Evolutionary conservation across 2,888 invertebrate species (phyloP), one percentile per base, ranked within the genome.

Genomic region (Cryptus viduatorius): DNA sequence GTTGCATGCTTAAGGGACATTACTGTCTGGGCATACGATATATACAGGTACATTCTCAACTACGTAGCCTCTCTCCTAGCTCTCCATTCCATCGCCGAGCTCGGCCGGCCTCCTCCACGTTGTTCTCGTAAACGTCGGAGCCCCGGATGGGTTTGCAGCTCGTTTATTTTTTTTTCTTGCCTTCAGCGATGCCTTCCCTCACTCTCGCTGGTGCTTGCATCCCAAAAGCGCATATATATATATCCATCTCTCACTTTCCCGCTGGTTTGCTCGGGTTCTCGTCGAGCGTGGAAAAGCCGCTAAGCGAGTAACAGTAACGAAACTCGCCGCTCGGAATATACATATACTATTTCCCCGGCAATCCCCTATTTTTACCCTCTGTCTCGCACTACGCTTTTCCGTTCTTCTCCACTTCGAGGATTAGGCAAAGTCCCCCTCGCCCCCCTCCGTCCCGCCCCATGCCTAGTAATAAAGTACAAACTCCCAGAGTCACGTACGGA

Each of bases 1-100:
- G 86, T 86, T 87, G 87, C 86, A 87, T 87, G 87, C 85, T 87
- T 85, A 87, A 87, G 86, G 86, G 87, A 87, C 86, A 86, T 87
- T 86, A 87, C 84, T 86, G 86, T 86, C 84, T 81, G 84, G 84
- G 85, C 84, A 80, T 68, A 83, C 87, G 85, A 87, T 84, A 86
- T 84, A 84, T 82, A 56, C 86, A 82, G 68, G 73, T 65, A 79
- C 14, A 79, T 61, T 68, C 61, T 44, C 56, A 19, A 44, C n/a
- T 79, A 73, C 64, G 69, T 42, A 73, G 73, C 24, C 75, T 76
- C 50, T 44, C 80, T 69, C 73, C 61, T n/a, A 29, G 73, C 56
- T 53, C 73, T 71, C 77, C 48, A 71, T 81, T 84, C 53, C 84
- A 81, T 73, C 81, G 72, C 42, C 64, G 46, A 72, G 79, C 71